Percentiles rank a stretch among this genome's conserved stretches.
phyloP scores from a whole-genome alignment of 1,140 invertebrate genomes.

The Caenorhabditis tropicalis region DNA sequence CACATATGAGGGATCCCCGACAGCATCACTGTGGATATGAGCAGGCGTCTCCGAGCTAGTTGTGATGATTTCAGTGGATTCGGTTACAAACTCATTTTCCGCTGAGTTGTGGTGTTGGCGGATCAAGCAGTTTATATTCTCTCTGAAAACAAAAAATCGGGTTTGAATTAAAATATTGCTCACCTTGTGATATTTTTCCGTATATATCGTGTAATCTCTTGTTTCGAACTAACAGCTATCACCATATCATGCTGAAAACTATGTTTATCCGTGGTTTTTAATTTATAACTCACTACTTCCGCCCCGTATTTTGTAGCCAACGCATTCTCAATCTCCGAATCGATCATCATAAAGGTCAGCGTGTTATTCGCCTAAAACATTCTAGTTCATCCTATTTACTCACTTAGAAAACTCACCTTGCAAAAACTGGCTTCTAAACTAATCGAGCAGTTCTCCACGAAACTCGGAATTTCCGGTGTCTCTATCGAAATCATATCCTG shows the following conservation, averaged over 20 bases:
- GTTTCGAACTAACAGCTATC: background rate
- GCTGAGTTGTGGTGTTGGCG: background rate
- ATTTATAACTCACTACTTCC: background rate
- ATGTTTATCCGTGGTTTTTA: background rate
- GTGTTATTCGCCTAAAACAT: background rate
- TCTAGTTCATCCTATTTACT: background rate
- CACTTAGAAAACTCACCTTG: background rate
- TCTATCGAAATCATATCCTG: background rate
- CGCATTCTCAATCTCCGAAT: background rate
- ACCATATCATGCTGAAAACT: background rate
- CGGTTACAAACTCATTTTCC: background rate
- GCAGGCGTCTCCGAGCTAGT: background rate
- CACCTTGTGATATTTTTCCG: background rate
- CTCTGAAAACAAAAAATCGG: background rate
- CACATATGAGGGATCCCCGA: background rate
- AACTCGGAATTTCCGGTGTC: background rate
- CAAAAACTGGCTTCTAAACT: background rate
- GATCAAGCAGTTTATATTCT: background rate
- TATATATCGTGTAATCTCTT: background rate
- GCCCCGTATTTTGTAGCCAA: slow-evolving; percentile 3
- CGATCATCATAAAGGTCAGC: background rate
- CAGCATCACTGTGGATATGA: background rate
- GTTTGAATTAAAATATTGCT: background rate
- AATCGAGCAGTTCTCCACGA: background rate
- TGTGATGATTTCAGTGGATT: background rate